Evolutionary conservation across 2,888 invertebrate species (phyloP), one percentile per base, ranked within the genome.

Genomic region (Lasioglossum morio): DNA sequence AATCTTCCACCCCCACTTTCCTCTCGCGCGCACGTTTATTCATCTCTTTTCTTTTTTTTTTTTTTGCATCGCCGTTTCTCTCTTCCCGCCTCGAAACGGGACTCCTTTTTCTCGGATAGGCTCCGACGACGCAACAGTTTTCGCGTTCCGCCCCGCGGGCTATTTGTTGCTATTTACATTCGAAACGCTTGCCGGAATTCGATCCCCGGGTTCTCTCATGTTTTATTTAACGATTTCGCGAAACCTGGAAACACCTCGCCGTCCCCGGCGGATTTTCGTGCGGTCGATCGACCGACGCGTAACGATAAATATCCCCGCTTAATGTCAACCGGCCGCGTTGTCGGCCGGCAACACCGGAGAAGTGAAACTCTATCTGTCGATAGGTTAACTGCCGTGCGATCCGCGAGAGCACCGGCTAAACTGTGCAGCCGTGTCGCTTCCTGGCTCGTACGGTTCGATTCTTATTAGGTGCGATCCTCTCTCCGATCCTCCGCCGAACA

Each of bases 321-420:
- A 85, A 90, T 85, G 85, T 87, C 87, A 87, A 78, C 73, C 77
- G 82, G 72, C 34, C 69, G 69, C 34, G 69, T 69, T 53, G 70
- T 30, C 53, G 57, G 69, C 70, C 60, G 72, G 77, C 63, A 69
- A 84, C 75, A 79, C 48, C 82, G 84, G 84, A 79, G 69, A 77
- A 70, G 89, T 82, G 91, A 89, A 90, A 90, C 84, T 91, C 91
- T 90, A 90, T 90, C 90, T 88, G 90, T 89, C 91, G 90, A 90
- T 90, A 88, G 91, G 88, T 89, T 90, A 90, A 90, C 89, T 76
- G 89, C 75, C 48, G 77, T 85, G 63, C 72, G 87, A 84, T 82
- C 77, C 85, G 82, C 77, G 63, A 63, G 63, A 63, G 78, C 63
- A 63, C 60, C 43, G 57, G 40, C 76, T 77, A 81, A 84, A 85